Evolutionary conservation across 2,113 vertebrate species (phyloP), one percentile per base, ranked within the genome.

Genomic region (Equus quagga): DNA sequence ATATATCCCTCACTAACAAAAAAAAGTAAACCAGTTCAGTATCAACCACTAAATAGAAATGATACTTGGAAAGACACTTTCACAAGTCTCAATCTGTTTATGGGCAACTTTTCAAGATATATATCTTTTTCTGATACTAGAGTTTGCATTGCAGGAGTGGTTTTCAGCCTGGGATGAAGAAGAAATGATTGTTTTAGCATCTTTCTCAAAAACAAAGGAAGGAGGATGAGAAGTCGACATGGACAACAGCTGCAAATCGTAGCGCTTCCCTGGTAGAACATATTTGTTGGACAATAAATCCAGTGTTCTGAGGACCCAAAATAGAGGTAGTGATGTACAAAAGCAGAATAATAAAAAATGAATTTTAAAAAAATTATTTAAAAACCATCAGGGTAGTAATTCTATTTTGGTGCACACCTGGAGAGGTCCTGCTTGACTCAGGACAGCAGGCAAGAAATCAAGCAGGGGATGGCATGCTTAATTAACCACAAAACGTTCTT

Each of bases 361-460:
- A 79, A 0, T 14, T 58, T 88, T 49, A 21, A 6, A 85, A 85
- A 46, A 65, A 49, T 67, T 31, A 51, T 51, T 33, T 62, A 60
- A 58, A 33, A 46, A 9, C 33, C 41, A 10, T 49, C 23, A 64
- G 6, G 56, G 15, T 31, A 86, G n/a, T 79, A n/a, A 89, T 97
- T 89, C 58, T 65, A 33, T n/a, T n/a, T 96, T 90, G 46, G 17
- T 95, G 64, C 98, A 83, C 26, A 98, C 65, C 96, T 96, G 79
- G 44, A 96, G 78, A 97, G 97, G 28, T 60, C 84, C 26, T 58
- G 36, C 80, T 91, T 98, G 72, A 93, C 97, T 97, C 97, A 97
- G 60, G 9, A 96, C 64, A 98, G 90, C 31, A 96, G 10, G 87
- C 46, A 98, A 89, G 21, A 97, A 79, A 65, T 93, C 51, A 90